Evolutionary conservation across 2,888 invertebrate species (phyloP).

Genomic region (Shargacucullia verbasci): DNA sequence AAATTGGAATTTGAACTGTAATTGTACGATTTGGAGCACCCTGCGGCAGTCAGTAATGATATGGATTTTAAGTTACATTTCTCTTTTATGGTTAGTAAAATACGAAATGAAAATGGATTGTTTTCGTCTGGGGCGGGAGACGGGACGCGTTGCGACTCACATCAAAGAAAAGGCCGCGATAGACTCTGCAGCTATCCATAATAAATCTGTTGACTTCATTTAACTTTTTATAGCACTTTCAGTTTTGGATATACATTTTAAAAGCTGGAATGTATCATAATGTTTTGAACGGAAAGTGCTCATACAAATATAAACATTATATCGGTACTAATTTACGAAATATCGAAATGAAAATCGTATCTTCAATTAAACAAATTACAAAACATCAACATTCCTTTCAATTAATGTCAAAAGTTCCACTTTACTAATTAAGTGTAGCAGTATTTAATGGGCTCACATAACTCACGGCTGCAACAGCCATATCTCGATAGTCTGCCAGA

Average conservation of each 20-base stretch:
- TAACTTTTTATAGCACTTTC: conserved; percentile 8
- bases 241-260: background rate
- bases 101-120: conserved; percentile 24
- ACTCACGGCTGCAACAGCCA: conserved; percentile 21
- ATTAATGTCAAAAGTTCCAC: conserved; percentile 29
- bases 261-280: background rate
- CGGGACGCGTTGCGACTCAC: conserved; percentile 23
- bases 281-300: conserved; percentile 1
- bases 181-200: conserved; percentile 19
- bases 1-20: conserved; percentile 55
- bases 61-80: conserved; percentile 37
- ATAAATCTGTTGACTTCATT: conserved; percentile 20
- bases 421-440: conserved; percentile 26
- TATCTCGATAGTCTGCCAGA: conserved; percentile 42
- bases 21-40: conserved; percentile 39
- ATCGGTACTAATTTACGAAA: background rate
- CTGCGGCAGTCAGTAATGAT: conserved; percentile 35
- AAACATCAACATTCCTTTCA: conserved; percentile 29
- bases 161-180: conserved; percentile 41
- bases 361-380: conserved; percentile 15
- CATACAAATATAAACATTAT: too few relatives aligned
- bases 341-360: conserved; percentile 3
- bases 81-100: conserved; percentile 22
- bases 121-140: conserved; percentile 31
- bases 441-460: conserved; percentile 32